These are phyloP conservation scores for Orius laevigatus DNA, from an alignment of 1,140 invertebrate genomes.

Conservation along the genomic window DNA sequence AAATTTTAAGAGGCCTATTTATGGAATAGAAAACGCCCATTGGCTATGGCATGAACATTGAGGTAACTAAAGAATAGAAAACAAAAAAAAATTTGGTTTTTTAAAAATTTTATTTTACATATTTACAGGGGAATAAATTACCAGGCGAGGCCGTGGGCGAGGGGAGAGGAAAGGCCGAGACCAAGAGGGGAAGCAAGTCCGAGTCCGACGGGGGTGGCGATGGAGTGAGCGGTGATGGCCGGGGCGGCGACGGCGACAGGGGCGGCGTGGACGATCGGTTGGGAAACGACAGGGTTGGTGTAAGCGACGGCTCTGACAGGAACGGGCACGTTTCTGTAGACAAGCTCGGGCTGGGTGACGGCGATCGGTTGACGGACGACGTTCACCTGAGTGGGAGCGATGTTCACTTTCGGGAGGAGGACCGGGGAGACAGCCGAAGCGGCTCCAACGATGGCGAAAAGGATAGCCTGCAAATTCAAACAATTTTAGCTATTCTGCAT, in stretches of 20 bases:
- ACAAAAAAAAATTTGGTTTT: too few relatives aligned
- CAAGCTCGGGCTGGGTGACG: conserved; percentile 21
- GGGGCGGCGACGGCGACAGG: conserved; percentile 8
- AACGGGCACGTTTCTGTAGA: conserved; percentile 22
- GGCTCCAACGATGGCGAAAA: conserved; percentile 14
- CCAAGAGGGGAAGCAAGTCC: background rate
- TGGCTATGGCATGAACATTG: too few relatives aligned
- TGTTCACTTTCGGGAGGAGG: conserved; percentile 20
- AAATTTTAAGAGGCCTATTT: too few relatives aligned
- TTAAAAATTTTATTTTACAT: too few relatives aligned
- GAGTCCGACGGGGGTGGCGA: conserved; percentile 2
- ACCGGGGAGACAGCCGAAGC: conserved; percentile 13
- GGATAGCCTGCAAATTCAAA: conserved; percentile 14
- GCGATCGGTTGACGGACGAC: conserved; percentile 23
- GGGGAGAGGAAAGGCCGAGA: too few relatives aligned
- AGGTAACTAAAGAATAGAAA: too few relatives aligned
- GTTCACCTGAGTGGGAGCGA: conserved; percentile 22
- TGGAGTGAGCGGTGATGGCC: conserved; percentile 3
- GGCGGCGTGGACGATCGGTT: conserved; percentile 6
- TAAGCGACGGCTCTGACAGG: conserved; percentile 22
- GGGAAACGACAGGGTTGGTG: conserved; percentile 18
- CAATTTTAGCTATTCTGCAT: too few relatives aligned
- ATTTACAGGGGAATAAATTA: too few relatives aligned
- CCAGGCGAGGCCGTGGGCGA: too few relatives aligned
- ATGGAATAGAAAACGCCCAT: too few relatives aligned